Percentiles rank a stretch among this genome's conserved stretches.
Conservation (phyloP, 2,888 invertebrate species). For the Minunthozetes semirufus region DNA sequence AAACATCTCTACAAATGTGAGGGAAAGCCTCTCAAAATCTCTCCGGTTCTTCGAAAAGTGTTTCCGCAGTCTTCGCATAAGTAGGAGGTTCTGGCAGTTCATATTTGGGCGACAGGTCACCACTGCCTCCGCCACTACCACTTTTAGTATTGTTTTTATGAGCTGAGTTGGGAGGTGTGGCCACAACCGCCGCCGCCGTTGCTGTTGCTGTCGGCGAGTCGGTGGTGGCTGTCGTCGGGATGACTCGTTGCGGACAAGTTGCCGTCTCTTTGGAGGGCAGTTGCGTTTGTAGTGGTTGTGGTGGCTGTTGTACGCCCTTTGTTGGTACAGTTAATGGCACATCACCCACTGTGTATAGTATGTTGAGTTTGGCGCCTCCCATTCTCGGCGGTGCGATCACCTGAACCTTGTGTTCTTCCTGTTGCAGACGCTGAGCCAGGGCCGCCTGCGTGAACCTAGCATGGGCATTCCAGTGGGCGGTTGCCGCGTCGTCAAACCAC, state of each 20-base stretch:
- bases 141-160: slow-evolving; percentile 5
- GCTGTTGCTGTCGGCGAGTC: background rate
- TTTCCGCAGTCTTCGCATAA: background rate
- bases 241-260: background rate
- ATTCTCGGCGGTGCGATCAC: slow-evolving; percentile 36
- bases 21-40: background rate
- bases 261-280: background rate
- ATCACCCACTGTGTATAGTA: slow-evolving; percentile 35
- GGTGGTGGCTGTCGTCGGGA: background rate
- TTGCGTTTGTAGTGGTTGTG: background rate
- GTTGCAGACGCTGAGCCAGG: slow-evolving; percentile 8
- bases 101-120: background rate
- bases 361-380: slow-evolving; percentile 37
- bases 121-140: slow-evolving; percentile 1
- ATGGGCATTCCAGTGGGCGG: slow-evolving; percentile 36
- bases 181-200: background rate
- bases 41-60: slow-evolving; percentile 5
- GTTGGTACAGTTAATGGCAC: slow-evolving; percentile 20
- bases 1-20: too few relatives aligned
- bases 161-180: too few relatives aligned
- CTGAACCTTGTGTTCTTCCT: slow-evolving; percentile 33
- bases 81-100: background rate
- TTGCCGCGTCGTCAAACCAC: slow-evolving; percentile 25
- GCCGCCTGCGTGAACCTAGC: slow-evolving; percentile 35
- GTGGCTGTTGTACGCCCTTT: background rate